Conservation (phyloP, 2,113 vertebrate species). For the Atherinomorus stipes region DNA sequence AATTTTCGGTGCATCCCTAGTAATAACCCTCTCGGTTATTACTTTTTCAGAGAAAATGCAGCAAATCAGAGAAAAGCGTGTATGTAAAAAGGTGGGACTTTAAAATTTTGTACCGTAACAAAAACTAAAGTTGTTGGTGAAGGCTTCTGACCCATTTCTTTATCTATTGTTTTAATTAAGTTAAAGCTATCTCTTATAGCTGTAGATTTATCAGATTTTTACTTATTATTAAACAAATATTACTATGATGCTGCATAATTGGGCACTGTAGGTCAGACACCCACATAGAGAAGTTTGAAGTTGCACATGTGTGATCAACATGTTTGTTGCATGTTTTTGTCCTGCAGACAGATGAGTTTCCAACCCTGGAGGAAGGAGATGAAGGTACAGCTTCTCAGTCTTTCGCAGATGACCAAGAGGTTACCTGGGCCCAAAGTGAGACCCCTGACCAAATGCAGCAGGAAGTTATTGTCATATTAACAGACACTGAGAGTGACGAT, state of each 20-base stretch:
- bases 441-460: conserved; percentile 85
- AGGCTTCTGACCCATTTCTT: no score
- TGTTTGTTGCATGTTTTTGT: neutral
- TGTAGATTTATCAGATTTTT: neutral
- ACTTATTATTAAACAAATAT: no score
- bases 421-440: conserved; percentile 82
- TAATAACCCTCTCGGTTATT: no score
- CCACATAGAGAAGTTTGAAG: neutral
- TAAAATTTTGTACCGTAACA: no score
- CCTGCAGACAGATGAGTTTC: conserved; percentile 85
- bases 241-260: neutral
- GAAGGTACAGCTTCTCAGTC: conserved; percentile 86
- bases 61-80: no score
- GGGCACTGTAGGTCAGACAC: neutral
- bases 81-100: no score
- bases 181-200: no score
- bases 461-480: conserved; percentile 94
- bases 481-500: conserved; percentile 92
- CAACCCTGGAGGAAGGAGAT: conserved; percentile 85
- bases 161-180: no score
- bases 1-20: no score
- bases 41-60: no score
- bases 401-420: conserved; percentile 86
- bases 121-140: no score
- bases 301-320: neutral